Evolutionary conservation across 2,113 vertebrate genomes (phyloP).

Genomic region (Psittacula cyanocephala): DNA sequence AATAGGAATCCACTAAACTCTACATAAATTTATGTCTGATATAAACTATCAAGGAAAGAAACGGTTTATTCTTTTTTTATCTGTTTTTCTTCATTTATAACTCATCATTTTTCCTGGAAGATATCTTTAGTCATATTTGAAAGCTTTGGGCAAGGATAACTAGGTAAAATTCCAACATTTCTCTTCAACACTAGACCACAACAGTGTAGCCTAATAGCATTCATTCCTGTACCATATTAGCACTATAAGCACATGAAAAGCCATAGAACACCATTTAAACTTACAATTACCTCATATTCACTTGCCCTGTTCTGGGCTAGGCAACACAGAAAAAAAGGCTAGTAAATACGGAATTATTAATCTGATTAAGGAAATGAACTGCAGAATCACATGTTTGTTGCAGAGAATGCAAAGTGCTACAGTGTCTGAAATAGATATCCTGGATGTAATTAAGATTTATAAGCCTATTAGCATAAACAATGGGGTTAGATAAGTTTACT

Average conservation of each 20-base stretch:
- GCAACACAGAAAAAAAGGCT: not conserved
- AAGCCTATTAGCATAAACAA: not conserved
- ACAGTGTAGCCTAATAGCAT: not conserved
- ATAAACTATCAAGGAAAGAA: not conserved
- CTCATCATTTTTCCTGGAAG: not conserved
- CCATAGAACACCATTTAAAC: not conserved
- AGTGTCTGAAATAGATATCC: not conserved
- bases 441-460: not conserved
- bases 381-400: not conserved
- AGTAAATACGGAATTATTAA: not conserved
- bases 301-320: not conserved
- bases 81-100: not conserved
- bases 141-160: not conserved
- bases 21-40: not conserved
- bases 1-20: not conserved
- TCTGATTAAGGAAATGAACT: not conserved
- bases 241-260: not conserved
- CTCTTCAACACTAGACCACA: not conserved
- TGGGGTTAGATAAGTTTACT: not conserved
- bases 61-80: not conserved
- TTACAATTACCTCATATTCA: not conserved
- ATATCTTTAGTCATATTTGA: not conserved
- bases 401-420: not conserved
- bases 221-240: not conserved
- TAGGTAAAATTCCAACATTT: not conserved